Conservation (phyloP, 2,113 vertebrate genomes). For the Noturus placidus region DNA sequence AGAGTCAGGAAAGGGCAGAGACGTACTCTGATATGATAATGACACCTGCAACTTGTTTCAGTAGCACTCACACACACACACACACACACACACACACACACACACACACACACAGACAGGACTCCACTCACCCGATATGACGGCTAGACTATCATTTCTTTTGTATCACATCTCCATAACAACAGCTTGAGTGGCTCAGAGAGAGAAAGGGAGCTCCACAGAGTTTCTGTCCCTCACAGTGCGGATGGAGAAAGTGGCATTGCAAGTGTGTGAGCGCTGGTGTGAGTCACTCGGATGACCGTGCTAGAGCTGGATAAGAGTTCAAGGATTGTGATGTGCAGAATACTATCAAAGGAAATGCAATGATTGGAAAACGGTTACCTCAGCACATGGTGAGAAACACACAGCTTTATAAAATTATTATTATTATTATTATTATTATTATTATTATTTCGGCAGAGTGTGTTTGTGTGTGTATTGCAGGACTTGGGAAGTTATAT, state of each 20-base stretch:
- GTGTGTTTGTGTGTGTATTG: slow-evolving; percentile 28
- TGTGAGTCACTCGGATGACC: slow-evolving; percentile 36
- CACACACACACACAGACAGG: not conserved
- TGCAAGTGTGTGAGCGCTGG: slow-evolving; percentile 29
- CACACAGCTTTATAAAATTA: slow-evolving; percentile 3
- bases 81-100: slow-evolving; percentile 37
- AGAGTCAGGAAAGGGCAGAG: not conserved
- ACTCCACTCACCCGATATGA: slow-evolving; percentile 46
- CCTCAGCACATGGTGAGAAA: slow-evolving; percentile 52
- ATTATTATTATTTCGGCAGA: not conserved
- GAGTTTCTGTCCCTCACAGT: slow-evolving; percentile 58
- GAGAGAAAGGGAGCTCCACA: slow-evolving; percentile 53
- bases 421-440: not conserved
- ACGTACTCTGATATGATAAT: slow-evolving; percentile 23
- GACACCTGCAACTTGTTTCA: slow-evolving; percentile 24
- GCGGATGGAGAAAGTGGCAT: slow-evolving; percentile 65
- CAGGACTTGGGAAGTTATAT: slow-evolving; percentile 44
- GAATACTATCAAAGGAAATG: slow-evolving; percentile 31
- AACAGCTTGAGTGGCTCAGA: slow-evolving; percentile 64
- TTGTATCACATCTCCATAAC: slow-evolving; percentile 80
- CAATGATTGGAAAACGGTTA: slow-evolving; percentile 25
- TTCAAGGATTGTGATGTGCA: slow-evolving; percentile 43
- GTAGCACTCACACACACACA: slow-evolving; percentile 41
- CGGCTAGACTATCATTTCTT: slow-evolving; percentile 61
- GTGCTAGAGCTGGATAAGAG: slow-evolving; percentile 15